Base-by-base conservation (phyloP, 2,797 vertebrate species). In the Chelidonichthys spinosus region DNA sequence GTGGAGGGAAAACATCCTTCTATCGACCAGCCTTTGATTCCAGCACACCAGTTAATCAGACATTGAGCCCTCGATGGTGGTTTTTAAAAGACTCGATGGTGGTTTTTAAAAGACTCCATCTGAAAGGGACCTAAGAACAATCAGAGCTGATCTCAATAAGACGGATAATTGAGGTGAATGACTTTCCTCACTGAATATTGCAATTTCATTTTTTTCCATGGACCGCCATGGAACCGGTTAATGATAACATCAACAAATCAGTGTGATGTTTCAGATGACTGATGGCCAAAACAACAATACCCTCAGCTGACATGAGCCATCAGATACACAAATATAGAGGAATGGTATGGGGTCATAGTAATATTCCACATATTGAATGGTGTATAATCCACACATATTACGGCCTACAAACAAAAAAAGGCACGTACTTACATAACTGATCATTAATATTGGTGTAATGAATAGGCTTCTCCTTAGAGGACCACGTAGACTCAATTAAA, bases 401-500 rank as follows among this genome's bases (percentile, higher is more conserved):
- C 8, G 33, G 17, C 14, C 32, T 8, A 33, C 52, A 67, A 46
- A 44, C 37, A 44, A 56, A 32, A 53, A 9, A 49, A 15, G 18
- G 40, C 15, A 15, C 11, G 15, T 36, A 46, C 49, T 46, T 25
- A 68, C 33, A 70, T 18, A 63, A 67, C 62, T 59, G 40, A 69
- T 43, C 60, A 55, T 75, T 62, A 49, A 35, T 35, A 33, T 9
- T n/a, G 15, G 11, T 40, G 18, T 14, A 62, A 72, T 71, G 36
- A 71, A 78, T 9, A 59, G 9, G 10, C 18, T 2, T 15, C 2
- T 69, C 53, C 61, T 76, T 5, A 9, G 37, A 55, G 40, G 63
- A 52, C 52, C 56, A 68, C 76, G 69, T 17, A 72, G 15, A 56
- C 58, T 69, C 37, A 71, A 63, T 76, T 62, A 78, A 65, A 37